Evolutionary conservation across 2,888 invertebrate genomes (phyloP), one percentile per base, ranked within the genome.

Genomic region (Philereme transversata): DNA sequence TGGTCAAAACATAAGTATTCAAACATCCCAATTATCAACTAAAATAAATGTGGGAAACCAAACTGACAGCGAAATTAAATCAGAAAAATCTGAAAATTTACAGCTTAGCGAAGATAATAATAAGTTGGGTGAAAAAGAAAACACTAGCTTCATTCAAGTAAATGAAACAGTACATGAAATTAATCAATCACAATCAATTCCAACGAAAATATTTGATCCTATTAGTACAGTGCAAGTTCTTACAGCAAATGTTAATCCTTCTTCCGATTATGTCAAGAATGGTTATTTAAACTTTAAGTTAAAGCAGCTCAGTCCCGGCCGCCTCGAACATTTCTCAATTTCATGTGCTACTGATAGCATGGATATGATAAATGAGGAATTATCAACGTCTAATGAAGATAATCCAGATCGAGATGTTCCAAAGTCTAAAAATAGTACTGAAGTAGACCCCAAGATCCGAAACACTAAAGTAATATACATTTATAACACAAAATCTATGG

Each of bases 231-330:
- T 87, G 22, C 83, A 84, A 76, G 74, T 88, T 67, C 71, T 87
- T 40, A 71, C 83, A 4, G 82, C 81, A 22, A 80, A 73, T 65
- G 55, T 82, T 43, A 82, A 86, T 62, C 80, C 83, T 5, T 65
- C 75, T 47, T 81, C 83, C 64, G 78, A 84, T 54, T 77, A 74
- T 52, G 71, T 81, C 3, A 83, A 68, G 76, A 83, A 57, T 59
- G 77, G 68, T 57, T 88, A 88, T 67, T 64, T 81, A 34, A 78
- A 81, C 69, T 82, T 86, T 64, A 90, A 88, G 79, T 70, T 84
- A 51, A 81, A 84, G 64, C 71, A 73, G 56, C 74, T 90, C 7
- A 73, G 80, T 50, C 69, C 68, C 11, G 78, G 85, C 22, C 76
- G 64, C 48, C 60, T 88, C 46, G 84, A 90, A 70, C 81, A 83